These are phyloP conservation scores for Eucidaris tribuloides DNA, from an alignment of 35 echinoderm and acorn worm genomes.

Conservation along the genomic window DNA sequence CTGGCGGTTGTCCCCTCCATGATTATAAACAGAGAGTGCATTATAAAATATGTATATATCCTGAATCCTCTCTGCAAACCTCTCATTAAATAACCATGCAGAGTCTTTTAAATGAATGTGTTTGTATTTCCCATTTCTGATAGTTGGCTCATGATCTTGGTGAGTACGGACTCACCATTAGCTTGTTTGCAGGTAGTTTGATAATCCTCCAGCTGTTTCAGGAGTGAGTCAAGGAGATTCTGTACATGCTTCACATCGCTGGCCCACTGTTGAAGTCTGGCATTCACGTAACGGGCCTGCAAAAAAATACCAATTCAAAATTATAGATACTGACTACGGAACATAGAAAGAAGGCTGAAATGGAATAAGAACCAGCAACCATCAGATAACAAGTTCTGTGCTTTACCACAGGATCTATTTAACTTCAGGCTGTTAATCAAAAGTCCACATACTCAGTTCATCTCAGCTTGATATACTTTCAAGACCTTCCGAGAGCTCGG, in stretches of 20 bases:
- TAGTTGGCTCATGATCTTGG: not conserved
- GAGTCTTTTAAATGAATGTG: not conserved
- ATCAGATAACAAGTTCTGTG: no score
- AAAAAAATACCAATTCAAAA: no score
- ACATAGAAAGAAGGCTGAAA: not conserved
- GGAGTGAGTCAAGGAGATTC: not conserved
- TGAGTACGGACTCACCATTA: not conserved
- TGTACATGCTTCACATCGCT: constrained; percentile 5
- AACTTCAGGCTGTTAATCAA: no score
- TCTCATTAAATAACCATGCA: not conserved
- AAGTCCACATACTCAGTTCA: no score
- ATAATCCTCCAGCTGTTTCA: not conserved
- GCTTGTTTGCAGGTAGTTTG: not conserved
- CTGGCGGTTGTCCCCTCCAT: no score
- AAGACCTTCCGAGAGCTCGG: no score
- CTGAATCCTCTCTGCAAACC: not conserved
- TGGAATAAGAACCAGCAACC: not conserved
- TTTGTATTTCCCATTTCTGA: not conserved
- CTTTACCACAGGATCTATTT: no score
- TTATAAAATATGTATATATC: not conserved
- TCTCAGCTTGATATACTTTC: no score
- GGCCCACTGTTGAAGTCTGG: constrained; percentile 3
- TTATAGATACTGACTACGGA: no score
- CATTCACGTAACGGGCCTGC: constrained; percentile 22
- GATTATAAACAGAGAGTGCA: no score